Evolutionary conservation across 2,113 vertebrate species (phyloP).

Genomic region (Struthidea cinerea): DNA sequence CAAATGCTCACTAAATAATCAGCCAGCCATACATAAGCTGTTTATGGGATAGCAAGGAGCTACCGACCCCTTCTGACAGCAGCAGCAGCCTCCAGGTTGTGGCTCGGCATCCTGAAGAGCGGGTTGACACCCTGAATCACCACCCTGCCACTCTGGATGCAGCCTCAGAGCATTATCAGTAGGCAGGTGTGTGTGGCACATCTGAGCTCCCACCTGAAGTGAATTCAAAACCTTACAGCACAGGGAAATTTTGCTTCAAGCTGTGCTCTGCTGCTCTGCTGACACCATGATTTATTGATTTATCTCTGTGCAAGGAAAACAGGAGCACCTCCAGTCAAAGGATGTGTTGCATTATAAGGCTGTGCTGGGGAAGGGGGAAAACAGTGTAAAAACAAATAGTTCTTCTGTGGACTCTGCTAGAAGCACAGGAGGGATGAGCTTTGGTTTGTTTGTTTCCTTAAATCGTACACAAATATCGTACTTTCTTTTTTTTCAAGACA

Average conservation of each 20-base stretch:
- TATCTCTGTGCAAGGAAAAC: background rate
- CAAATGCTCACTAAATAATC: background rate
- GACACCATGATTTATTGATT: constrained; percentile 22
- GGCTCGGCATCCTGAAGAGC: background rate
- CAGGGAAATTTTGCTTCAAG: background rate
- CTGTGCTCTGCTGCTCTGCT: constrained; percentile 9
- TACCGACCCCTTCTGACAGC: background rate
- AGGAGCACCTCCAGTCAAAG: background rate
- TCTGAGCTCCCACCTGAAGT: background rate
- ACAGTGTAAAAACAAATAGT: background rate
- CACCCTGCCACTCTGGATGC: background rate
- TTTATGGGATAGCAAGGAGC: background rate
- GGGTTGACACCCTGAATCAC: background rate
- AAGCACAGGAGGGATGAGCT: background rate
- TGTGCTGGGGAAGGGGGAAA: background rate
- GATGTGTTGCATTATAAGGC: background rate
- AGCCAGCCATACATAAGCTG: background rate
- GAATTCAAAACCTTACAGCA: background rate
- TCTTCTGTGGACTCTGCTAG: background rate
- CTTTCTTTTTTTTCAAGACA: background rate
- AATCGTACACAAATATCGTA: background rate
- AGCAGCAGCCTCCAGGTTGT: background rate
- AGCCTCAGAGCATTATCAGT: background rate
- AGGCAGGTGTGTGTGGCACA: background rate
- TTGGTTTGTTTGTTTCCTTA: background rate